Conservation (phyloP, 2,113 vertebrate species). For the Noctilio leporinus region DNA sequence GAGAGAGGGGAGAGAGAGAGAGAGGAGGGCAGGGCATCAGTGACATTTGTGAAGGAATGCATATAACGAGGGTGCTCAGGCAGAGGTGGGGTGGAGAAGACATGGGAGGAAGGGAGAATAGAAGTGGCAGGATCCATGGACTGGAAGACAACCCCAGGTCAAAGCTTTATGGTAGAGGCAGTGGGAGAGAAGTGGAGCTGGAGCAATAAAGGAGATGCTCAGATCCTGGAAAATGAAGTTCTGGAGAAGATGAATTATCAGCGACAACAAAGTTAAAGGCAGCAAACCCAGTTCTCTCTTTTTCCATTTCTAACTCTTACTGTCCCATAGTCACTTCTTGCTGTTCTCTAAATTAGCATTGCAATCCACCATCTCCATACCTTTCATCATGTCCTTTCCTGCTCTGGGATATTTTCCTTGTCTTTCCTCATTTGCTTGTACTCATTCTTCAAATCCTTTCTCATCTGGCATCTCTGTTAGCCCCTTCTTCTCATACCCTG, state of each 20-base stretch:
- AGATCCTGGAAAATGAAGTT: background rate
- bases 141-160: background rate
- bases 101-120: too few relatives aligned
- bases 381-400: background rate
- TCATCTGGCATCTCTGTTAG: background rate
- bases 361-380: background rate
- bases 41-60: too few relatives aligned
- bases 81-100: background rate
- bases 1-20: background rate
- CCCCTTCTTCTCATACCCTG: background rate
- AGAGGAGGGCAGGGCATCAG: too few relatives aligned
- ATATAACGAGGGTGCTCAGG: too few relatives aligned
- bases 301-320: background rate
- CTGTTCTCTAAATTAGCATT: background rate
- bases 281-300: background rate
- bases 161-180: background rate
- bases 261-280: background rate
- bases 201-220: background rate
- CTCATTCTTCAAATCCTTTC: background rate
- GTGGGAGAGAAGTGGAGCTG: background rate
- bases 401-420: background rate
- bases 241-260: background rate
- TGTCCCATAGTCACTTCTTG: background rate
- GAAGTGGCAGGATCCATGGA: background rate
- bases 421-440: background rate